These are phyloP conservation scores for Drosophila aff. DNA, from an alignment of 1,140 invertebrate species.

Conservation along the genomic window DNA sequence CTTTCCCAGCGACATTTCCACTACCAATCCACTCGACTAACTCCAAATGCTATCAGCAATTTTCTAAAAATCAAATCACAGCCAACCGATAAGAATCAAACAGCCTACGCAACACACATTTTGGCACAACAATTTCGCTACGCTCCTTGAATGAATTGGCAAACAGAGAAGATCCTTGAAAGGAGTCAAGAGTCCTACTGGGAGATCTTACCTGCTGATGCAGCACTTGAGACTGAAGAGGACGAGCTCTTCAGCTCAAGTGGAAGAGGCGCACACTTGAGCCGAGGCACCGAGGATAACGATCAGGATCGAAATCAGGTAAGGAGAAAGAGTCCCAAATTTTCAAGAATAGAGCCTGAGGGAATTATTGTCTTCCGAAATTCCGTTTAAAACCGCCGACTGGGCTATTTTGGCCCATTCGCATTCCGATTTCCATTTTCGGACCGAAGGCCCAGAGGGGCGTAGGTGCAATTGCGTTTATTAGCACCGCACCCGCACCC, in stretches of 20 bases:
- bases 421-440: constrained; percentile 39
- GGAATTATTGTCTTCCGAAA: constrained; percentile 43
- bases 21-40: constrained; percentile 8
- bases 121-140: constrained; percentile 29
- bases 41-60: constrained; percentile 20
- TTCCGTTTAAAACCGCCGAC: constrained; percentile 82
- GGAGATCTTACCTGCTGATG: constrained; percentile 62
- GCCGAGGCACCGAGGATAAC: constrained; percentile 60
- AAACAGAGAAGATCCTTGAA: constrained; percentile 35
- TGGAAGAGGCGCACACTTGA: constrained; percentile 77
- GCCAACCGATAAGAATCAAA: constrained; percentile 22
- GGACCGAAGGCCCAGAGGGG: constrained; percentile 60
- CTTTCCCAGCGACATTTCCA: neutral
- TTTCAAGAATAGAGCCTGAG: constrained; percentile 51
- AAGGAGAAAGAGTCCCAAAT: constrained; percentile 10
- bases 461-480: constrained; percentile 85
- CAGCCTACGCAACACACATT: constrained; percentile 17
- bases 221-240: constrained; percentile 72
- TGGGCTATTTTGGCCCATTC: constrained; percentile 58
- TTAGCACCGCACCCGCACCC: constrained; percentile 74
- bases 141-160: constrained; percentile 59
- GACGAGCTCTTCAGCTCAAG: constrained; percentile 69
- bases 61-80: constrained; percentile 1
- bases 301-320: constrained; percentile 41
- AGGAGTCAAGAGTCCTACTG: constrained; percentile 42